Conservation (phyloP, 2,888 invertebrate species). For the Koerneria pararmatus region DNA sequence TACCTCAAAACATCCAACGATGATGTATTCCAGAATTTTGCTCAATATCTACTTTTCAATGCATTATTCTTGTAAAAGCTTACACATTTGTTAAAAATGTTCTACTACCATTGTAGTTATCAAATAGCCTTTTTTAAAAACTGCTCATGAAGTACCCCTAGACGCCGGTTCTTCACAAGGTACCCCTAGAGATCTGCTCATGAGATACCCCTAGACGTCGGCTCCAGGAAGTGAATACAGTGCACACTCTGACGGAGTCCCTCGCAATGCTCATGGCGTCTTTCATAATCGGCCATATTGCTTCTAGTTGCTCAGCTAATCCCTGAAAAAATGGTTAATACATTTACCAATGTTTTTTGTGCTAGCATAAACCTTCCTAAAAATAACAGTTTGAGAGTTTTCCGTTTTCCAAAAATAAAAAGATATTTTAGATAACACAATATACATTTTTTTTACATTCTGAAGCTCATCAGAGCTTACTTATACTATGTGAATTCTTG, state of each 20-base stretch:
- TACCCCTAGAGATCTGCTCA: too few species aligned
- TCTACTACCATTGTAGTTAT: too few species aligned
- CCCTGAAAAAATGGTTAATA: not conserved
- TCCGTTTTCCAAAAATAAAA: not conserved
- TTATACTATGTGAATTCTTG: too few species aligned
- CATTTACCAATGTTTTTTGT: not conserved
- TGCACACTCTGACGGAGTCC: conserved; percentile 16
- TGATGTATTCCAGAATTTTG: too few species aligned
- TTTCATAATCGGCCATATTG: not conserved
- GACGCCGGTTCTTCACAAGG: conserved; percentile 12
- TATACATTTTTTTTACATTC: not conserved
- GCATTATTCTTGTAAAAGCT: too few species aligned
- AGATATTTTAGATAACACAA: not conserved
- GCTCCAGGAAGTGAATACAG: conserved; percentile 15
- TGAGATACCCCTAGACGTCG: conserved; percentile 13
- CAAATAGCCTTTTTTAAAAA: too few species aligned
- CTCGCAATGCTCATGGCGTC: conserved; percentile 14
- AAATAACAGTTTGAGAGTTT: not conserved
- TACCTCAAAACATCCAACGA: too few species aligned
- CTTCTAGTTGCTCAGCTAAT: not conserved
- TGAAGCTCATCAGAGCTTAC: too few species aligned
- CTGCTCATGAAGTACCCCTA: conserved; percentile 11
- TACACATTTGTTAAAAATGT: too few species aligned
- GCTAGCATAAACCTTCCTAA: not conserved
- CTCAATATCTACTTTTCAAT: too few species aligned